Conservation (phyloP, 2,888 invertebrate species). For the Perizoma flavofasciatum region DNA sequence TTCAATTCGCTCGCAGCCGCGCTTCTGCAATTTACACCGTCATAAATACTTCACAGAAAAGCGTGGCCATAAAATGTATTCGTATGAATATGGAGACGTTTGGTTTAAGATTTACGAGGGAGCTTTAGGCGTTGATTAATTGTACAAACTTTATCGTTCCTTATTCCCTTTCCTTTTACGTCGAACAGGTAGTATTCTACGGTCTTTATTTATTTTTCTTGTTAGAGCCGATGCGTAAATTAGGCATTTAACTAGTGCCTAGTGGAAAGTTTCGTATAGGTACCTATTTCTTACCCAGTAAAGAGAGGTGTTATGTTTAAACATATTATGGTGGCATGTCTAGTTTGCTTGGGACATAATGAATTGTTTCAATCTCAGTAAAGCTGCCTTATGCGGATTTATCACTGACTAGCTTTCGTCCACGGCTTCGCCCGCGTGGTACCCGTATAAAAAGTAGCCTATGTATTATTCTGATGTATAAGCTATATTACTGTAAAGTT, state of each 20-base stretch:
- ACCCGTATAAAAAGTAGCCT: too few relatives aligned
- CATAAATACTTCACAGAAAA: slow-evolving; percentile 20
- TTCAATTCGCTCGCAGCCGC: background rate
- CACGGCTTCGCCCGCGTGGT: too few relatives aligned
- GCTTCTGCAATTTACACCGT: slow-evolving; percentile 11
- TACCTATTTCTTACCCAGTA: background rate
- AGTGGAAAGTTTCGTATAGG: background rate
- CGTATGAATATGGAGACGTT: slow-evolving; percentile 7
- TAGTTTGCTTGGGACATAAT: too few relatives aligned
- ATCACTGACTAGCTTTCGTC: too few relatives aligned
- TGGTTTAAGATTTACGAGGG: slow-evolving; percentile 8
- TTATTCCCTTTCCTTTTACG: slow-evolving; percentile 12
- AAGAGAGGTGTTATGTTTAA: background rate
- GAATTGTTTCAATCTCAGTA: background rate
- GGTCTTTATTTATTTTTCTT: background rate
- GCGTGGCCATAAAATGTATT: slow-evolving; percentile 19
- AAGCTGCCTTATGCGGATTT: background rate
- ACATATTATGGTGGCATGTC: background rate
- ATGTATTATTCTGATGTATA: too few relatives aligned
- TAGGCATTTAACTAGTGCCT: too few relatives aligned
- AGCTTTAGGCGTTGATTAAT: slow-evolving; percentile 14
- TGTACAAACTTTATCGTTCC: slow-evolving; percentile 13
- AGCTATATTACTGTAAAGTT: too few relatives aligned
- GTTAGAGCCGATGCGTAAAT: background rate
- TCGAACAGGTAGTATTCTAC: background rate